Evolutionary conservation across 2,113 vertebrate genomes (phyloP).

Genomic region (Himantopus leucocephalus): DNA sequence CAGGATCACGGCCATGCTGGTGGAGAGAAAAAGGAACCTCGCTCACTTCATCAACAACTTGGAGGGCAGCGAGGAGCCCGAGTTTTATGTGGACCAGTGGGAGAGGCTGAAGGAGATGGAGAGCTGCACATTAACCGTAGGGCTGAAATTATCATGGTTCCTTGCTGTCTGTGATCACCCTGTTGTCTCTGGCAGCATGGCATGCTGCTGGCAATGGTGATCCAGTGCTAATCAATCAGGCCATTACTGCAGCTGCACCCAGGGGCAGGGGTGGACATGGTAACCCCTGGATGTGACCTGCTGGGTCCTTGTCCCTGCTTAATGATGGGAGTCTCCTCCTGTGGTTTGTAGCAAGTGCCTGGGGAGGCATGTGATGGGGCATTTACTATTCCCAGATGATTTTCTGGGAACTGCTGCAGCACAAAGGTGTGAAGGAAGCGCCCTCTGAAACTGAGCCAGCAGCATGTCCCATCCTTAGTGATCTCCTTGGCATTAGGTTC

Average conservation of each 20-base stretch:
- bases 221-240: not conserved
- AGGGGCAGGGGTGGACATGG: accelerated
- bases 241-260: not conserved
- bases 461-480: not conserved
- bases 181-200: not conserved
- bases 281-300: not conserved
- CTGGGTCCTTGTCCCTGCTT: not conserved
- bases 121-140: conserved; percentile 34
- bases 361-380: not conserved
- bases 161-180: not conserved
- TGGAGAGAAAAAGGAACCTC: conserved; percentile 44
- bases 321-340: not conserved
- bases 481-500: not conserved
- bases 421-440: not conserved
- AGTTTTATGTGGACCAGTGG: conserved; percentile 61
- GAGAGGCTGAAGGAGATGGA: conserved; percentile 62
- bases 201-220: not conserved
- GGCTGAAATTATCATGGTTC: not conserved
- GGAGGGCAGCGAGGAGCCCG: conserved; percentile 37
- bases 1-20: conserved; percentile 51
- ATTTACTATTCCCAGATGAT: not conserved
- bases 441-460: not conserved
- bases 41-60: conserved; percentile 53
- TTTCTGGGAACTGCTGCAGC: not conserved
- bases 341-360: not conserved